Conservation (phyloP, 1,140 invertebrate genomes). For the Muscidifurax raptorellus region DNA sequence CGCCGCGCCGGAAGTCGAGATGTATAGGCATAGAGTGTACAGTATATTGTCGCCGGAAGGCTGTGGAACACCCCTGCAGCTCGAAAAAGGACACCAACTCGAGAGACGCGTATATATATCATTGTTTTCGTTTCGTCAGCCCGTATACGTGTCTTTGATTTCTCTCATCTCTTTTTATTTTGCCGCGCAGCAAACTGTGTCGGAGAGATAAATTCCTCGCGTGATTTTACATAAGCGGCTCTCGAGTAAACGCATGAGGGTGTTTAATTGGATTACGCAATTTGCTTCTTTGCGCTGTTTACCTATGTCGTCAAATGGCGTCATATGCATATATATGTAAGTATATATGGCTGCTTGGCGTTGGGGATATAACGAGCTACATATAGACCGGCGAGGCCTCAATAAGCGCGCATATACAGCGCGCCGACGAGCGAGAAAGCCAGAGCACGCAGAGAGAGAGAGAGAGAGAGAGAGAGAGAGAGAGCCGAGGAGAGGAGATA, state of each 20-base stretch:
- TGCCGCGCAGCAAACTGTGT: too few relatives aligned
- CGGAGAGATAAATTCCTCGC: neutral
- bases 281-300: too few relatives aligned
- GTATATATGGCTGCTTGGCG: too few relatives aligned
- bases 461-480: neutral
- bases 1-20: constrained; percentile 55
- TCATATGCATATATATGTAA: too few relatives aligned
- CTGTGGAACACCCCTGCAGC: constrained; percentile 27
- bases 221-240: neutral
- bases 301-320: too few relatives aligned
- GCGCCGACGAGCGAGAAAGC: neutral
- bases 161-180: neutral
- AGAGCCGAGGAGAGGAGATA: constrained; percentile 51
- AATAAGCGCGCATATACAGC: neutral
- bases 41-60: constrained; percentile 41
- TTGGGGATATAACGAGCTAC: too few relatives aligned
- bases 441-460: neutral
- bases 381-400: too few relatives aligned
- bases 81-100: constrained; percentile 42
- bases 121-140: constrained; percentile 24
- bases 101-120: constrained; percentile 9
- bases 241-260: too few relatives aligned
- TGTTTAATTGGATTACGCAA: too few relatives aligned
- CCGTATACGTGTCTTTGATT: neutral
- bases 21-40: constrained; percentile 23